Evolutionary conservation across 2,113 vertebrate species (phyloP), one percentile per base, ranked within the genome.

Genomic region (Gallinago paraguaiae): DNA sequence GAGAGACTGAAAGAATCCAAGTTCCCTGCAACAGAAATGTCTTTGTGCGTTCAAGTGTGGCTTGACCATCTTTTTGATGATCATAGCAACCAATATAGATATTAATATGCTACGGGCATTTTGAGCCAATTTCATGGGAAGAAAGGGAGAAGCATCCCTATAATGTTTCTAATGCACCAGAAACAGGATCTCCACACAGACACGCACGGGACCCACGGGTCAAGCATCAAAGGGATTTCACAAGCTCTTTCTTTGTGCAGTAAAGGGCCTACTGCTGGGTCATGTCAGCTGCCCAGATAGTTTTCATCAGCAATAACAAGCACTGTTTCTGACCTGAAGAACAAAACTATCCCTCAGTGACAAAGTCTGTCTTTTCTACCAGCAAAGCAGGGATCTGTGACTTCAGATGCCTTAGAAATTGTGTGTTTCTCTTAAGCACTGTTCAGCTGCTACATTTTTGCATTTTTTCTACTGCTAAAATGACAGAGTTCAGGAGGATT

Each of bases 1-100:
- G 7, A 70, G 12, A 59, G 31, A 31, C 41, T 79, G 77, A 85
- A 92, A 82, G 35, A 91, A 56, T 17, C 9, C 48, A 51, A 1
- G 11, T 53, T 82, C 45, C 17, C 35, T 89, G 14, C 65, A 67
- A 15, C 16, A 19, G 13, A 31, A 75, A 64, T 57, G 53, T 78
- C 27, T 67, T n/a, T 60, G 16, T 24, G 37, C 0, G 0, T 11
- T 39, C 13, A 79, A 92, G 70, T 51, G 45, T 7, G 18, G n/a
- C 61, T 81, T 48, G 24, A 84, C 10, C 16, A 4, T 37, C n/a
- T 77, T 83, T 76, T 54, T 61, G 35, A 79, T 35, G 35, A 63
- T 10, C 53, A 53, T 5, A 71, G 53, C 24, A 91, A 60, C 1
- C 2, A 27, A 50, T 2, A 84, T 14, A 64, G 18, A 59, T 45